These are phyloP conservation scores for Centropus unirufus DNA, from an alignment of 2,113 vertebrate genomes.

Conservation along the genomic window DNA sequence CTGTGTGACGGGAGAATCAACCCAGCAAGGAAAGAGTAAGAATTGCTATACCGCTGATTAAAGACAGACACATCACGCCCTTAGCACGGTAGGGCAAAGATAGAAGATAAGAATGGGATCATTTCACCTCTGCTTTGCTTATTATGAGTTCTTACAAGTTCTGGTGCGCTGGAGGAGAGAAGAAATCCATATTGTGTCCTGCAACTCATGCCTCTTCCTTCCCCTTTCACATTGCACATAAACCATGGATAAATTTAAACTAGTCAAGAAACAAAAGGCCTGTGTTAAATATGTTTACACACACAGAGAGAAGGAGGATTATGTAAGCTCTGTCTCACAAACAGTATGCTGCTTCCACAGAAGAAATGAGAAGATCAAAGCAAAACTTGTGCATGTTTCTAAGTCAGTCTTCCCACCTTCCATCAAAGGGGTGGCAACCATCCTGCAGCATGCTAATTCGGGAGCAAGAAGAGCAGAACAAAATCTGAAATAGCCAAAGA, in stretches of 20 bases:
- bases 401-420: conserved; percentile 40
- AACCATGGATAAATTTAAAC: conserved; percentile 30
- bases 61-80: background rate
- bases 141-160: background rate
- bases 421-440: conserved; percentile 26
- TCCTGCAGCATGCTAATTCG: conserved; percentile 1
- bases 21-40: background rate
- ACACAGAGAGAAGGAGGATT: conserved; percentile 45
- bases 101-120: background rate
- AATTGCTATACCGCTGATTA: background rate
- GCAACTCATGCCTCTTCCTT: background rate
- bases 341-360: conserved; percentile 41
- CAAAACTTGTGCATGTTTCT: background rate
- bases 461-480: background rate
- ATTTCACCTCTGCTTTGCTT: background rate
- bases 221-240: background rate
- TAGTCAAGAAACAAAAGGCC: conserved; percentile 54
- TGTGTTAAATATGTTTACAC: conserved; percentile 54
- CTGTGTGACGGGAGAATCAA: background rate
- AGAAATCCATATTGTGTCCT: background rate
- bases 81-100: background rate
- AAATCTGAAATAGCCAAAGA: background rate
- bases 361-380: conserved; percentile 28
- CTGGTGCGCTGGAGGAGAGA: background rate
- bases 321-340: conserved; percentile 59